Percentiles rank a stretch among this genome's conserved stretches.
phyloP scores from a whole-genome alignment of 1,140 invertebrate species.

The Aphidius ervi region DNA sequence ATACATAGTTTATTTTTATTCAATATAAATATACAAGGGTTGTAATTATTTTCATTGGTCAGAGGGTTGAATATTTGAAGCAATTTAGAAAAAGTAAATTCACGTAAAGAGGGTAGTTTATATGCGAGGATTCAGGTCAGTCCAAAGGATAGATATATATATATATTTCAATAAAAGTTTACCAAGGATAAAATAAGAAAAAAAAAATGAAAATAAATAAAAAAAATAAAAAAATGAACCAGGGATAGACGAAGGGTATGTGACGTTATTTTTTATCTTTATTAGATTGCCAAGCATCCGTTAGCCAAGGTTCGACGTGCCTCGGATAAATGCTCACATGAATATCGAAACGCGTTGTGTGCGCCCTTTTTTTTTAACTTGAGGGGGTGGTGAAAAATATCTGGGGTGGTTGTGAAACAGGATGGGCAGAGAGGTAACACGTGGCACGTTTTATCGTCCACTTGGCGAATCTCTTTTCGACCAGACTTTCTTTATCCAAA shows the following conservation, averaged over 20 bases:
- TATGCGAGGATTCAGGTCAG: conserved; percentile 48
- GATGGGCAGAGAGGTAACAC: conserved; percentile 13
- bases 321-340: conserved; percentile 42
- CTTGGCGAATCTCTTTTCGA: conserved; percentile 21
- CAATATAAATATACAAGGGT: too few species aligned
- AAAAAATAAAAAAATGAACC: not conserved
- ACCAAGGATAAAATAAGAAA: conserved; percentile 25
- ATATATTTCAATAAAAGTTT: conserved; percentile 47
- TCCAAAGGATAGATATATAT: conserved; percentile 34
- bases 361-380: conserved; percentile 11
- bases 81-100: not conserved
- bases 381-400: not conserved
- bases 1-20: not conserved
- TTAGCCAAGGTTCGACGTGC: conserved; percentile 44
- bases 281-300: conserved; percentile 48
- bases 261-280: conserved; percentile 52
- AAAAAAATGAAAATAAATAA: too few species aligned
- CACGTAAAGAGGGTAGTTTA: conserved; percentile 45
- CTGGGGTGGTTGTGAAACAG: not conserved
- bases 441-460: conserved; percentile 39
- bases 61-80: not conserved
- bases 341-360: conserved; percentile 32
- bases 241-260: conserved; percentile 22
- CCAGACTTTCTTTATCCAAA: not conserved
- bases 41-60: too few species aligned